Conservation (phyloP, 2,797 vertebrate species). For the Crocidura indochinensis region DNA sequence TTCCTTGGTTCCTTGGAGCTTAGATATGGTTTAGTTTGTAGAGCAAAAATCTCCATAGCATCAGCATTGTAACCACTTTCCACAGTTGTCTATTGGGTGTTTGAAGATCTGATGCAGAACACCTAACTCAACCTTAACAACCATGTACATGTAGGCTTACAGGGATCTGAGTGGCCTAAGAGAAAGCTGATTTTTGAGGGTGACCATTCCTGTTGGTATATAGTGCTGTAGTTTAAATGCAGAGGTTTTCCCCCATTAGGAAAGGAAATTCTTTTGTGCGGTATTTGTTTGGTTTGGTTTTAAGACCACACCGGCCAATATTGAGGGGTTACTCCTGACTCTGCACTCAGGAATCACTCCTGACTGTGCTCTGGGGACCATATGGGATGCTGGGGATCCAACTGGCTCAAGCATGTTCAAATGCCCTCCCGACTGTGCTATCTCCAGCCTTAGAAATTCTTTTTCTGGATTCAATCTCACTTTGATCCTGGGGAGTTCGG, state of each 20-base stretch:
- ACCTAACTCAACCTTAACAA: neutral
- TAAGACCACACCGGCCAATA: too few relatives aligned
- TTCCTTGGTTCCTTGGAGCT: constrained; percentile 68
- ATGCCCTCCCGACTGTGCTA: too few relatives aligned
- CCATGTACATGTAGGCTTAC: neutral
- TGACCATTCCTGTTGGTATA: neutral
- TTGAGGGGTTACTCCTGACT: too few relatives aligned
- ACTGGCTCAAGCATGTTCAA: too few relatives aligned
- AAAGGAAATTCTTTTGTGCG: constrained; percentile 39
- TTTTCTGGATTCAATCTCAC: constrained; percentile 63
- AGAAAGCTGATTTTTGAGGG: neutral
- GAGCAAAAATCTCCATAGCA: constrained; percentile 68
- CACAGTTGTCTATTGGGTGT: constrained; percentile 8
- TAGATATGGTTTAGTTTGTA: constrained; percentile 62
- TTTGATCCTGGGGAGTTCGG: constrained; percentile 36
- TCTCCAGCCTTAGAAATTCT: neutral
- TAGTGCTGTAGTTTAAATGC: constrained; percentile 52
- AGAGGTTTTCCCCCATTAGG: constrained; percentile 11
- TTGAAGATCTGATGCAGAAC: neutral
- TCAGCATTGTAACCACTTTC: constrained; percentile 40
- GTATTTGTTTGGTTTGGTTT: too few relatives aligned
- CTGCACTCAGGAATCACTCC: too few relatives aligned
- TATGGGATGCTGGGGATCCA: too few relatives aligned
- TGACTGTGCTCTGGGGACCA: too few relatives aligned
- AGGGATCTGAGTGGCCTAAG: constrained; percentile 39